These are phyloP conservation scores for Erpornis zantholeuca DNA, from an alignment of 2,113 vertebrate species.

Conservation along the genomic window DNA sequence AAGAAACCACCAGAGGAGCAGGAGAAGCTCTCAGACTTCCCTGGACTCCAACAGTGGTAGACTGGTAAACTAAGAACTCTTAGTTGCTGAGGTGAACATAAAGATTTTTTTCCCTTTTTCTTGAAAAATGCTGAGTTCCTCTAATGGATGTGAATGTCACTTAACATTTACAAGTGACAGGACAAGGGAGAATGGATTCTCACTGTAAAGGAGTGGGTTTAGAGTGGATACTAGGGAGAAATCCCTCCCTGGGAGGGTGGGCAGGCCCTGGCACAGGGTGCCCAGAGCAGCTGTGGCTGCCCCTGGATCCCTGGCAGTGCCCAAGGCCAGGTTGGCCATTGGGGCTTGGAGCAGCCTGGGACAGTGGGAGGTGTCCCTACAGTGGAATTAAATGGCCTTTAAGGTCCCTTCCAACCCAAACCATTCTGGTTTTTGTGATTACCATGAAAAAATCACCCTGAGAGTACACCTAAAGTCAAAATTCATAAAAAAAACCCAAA, in stretches of 20 bases:
- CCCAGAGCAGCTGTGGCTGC: not conserved
- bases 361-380: not conserved
- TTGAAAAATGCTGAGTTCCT: not conserved
- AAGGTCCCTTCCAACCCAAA: not conserved
- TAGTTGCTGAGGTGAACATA: not conserved
- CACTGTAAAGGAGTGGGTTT: rapidly evolving
- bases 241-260: not conserved
- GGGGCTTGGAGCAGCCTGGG: not conserved
- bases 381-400: not conserved
- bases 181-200: not conserved
- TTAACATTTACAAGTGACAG: not conserved
- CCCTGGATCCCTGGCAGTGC: not conserved
- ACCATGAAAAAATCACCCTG: not conserved
- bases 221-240: not conserved
- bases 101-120: not conserved
- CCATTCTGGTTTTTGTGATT: not conserved
- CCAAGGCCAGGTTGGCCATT: not conserved
- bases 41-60: too few species aligned
- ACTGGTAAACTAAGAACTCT: not conserved
- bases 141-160: not conserved
- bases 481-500: not conserved
- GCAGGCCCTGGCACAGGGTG: not conserved
- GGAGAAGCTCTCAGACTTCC: too few species aligned
- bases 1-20: too few species aligned
- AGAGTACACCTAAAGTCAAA: not conserved